Percentiles rank a stretch among this genome's conserved stretches.
Evolutionary conservation across 2,113 vertebrate genomes (phyloP).

Genomic region (Cromileptes altivelis): DNA sequence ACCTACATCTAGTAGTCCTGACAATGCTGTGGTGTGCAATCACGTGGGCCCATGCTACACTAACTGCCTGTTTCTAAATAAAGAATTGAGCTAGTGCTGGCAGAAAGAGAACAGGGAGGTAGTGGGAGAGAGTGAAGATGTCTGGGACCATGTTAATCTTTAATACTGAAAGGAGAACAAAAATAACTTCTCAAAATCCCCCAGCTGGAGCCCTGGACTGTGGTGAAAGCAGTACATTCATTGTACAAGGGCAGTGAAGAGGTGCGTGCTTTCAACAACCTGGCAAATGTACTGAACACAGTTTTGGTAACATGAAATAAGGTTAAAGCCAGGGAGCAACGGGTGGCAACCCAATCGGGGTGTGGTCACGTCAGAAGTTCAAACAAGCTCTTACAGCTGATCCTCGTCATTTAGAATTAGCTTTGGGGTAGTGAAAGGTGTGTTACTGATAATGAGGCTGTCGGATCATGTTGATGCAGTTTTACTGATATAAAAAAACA

Average conservation of each 20-base stretch:
- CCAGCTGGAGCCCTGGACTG: conserved; percentile 19
- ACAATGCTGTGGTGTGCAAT: conserved; percentile 61
- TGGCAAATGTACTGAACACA: conserved; percentile 30
- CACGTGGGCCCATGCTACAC: conserved; percentile 55
- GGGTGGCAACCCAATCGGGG: conserved; percentile 21
- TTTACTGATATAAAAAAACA: conserved; percentile 5
- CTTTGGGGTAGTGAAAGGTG: conserved; percentile 41
- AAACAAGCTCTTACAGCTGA: conserved; percentile 23
- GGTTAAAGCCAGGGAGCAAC: conserved; percentile 38
- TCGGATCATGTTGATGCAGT: conserved; percentile 24
- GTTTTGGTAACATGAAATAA: conserved; percentile 24
- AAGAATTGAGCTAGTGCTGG: conserved; percentile 67
- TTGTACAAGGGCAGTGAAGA: conserved; percentile 1
- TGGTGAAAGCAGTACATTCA: conserved; percentile 44
- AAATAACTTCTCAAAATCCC: conserved; percentile 74
- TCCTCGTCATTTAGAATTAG: neutral
- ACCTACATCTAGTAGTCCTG: conserved; percentile 74
- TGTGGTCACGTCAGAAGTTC: conserved; percentile 32
- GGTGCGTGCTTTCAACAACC: conserved; percentile 11
- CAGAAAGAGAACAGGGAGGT: conserved; percentile 70
- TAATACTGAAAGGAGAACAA: conserved; percentile 70
- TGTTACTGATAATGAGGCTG: conserved; percentile 32
- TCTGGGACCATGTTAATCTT: conserved; percentile 76
- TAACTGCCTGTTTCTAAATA: conserved; percentile 78
- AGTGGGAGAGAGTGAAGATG: conserved; percentile 50